A percentile compares a stretch with the other conserved stretches of the same genome.
These are phyloP conservation scores for Elgaria multicarinata DNA, from an alignment of 2,113 vertebrate species.

Conservation along the genomic window DNA sequence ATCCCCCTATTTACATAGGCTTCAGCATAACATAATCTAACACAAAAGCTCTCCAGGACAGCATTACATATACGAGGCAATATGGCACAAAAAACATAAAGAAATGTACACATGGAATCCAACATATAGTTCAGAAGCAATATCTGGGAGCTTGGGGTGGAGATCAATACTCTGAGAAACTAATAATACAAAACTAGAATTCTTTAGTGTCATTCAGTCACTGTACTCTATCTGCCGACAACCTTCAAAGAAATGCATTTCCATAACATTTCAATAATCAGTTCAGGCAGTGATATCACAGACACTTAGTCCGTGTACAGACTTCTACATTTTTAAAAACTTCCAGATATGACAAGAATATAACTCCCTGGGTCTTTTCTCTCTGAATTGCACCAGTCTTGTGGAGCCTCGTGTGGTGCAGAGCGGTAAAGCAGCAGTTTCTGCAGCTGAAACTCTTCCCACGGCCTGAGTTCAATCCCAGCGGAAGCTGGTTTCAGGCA, in stretches of 20 bases:
- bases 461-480: no score
- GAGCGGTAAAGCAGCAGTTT: no score
- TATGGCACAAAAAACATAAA: slow-evolving; percentile 71
- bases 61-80: slow-evolving; percentile 57
- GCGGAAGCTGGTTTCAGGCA: no score
- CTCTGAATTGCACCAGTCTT: background rate
- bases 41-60: slow-evolving; percentile 49
- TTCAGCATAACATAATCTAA: slow-evolving; percentile 54
- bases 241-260: slow-evolving; percentile 71
- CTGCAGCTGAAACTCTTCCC: no score
- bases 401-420: no score
- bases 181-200: slow-evolving; percentile 64
- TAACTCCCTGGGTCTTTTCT: background rate
- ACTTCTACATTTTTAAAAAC: slow-evolving; percentile 12
- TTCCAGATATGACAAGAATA: background rate
- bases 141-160: slow-evolving; percentile 48
- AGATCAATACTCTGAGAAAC: slow-evolving; percentile 75
- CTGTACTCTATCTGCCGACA: slow-evolving; percentile 68
- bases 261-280: slow-evolving; percentile 74
- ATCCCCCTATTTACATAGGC: slow-evolving; percentile 75
- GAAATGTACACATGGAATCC: slow-evolving; percentile 46
- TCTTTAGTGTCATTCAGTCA: slow-evolving; percentile 61
- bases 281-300: slow-evolving; percentile 11
- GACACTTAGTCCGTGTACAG: slow-evolving; percentile 23
- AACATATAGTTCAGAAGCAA: slow-evolving; percentile 69